These are phyloP conservation scores for Hippocampus mohnikei DNA, from an alignment of 2,113 vertebrate genomes.

Conservation along the genomic window DNA sequence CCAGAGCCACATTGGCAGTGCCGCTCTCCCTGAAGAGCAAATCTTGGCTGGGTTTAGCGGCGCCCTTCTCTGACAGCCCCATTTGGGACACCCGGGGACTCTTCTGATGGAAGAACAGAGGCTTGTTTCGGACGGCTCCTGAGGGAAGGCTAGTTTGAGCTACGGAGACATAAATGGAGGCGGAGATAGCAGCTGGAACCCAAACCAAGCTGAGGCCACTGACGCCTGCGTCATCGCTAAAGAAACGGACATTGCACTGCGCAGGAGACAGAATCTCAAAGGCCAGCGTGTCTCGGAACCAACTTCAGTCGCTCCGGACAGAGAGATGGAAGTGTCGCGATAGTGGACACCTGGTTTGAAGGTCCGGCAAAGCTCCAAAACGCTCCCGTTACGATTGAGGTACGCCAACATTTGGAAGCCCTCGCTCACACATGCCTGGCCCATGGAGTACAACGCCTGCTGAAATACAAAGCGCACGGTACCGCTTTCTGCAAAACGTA, in stretches of 20 bases:
- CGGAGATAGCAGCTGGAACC: slow-evolving; percentile 78
- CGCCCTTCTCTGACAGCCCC: slow-evolving; percentile 68
- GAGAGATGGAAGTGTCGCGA: slow-evolving; percentile 80
- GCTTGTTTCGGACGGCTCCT: slow-evolving; percentile 82
- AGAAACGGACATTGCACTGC: slow-evolving; percentile 81
- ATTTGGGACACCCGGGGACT: slow-evolving; percentile 63
- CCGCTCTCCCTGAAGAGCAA: slow-evolving; percentile 80
- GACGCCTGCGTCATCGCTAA: slow-evolving; percentile 79
- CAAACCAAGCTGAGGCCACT: slow-evolving; percentile 82
- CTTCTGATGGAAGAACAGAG: slow-evolving; percentile 77
- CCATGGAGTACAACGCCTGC: slow-evolving; percentile 82
- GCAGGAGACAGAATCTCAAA: slow-evolving; percentile 81
- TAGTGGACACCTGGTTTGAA: slow-evolving; percentile 84
- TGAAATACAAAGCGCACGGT: slow-evolving; percentile 82
- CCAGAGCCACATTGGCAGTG: slow-evolving; percentile 75
- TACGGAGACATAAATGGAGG: slow-evolving; percentile 74
- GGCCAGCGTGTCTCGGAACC: slow-evolving; percentile 72
- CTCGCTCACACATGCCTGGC: slow-evolving; percentile 77
- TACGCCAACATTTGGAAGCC: slow-evolving; percentile 80
- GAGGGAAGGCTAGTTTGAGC: slow-evolving; percentile 71
- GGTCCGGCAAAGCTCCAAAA: slow-evolving; percentile 70
- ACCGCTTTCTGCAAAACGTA: slow-evolving; percentile 78
- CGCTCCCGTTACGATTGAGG: slow-evolving; percentile 77
- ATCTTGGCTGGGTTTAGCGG: slow-evolving; percentile 67
- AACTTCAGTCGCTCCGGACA: slow-evolving; percentile 72